A percentile compares a stretch with the other conserved stretches of the same genome.
Evolutionary conservation across 2,797 vertebrate genomes (phyloP).

Genomic region (Parauchenoglanis ngamensis): DNA sequence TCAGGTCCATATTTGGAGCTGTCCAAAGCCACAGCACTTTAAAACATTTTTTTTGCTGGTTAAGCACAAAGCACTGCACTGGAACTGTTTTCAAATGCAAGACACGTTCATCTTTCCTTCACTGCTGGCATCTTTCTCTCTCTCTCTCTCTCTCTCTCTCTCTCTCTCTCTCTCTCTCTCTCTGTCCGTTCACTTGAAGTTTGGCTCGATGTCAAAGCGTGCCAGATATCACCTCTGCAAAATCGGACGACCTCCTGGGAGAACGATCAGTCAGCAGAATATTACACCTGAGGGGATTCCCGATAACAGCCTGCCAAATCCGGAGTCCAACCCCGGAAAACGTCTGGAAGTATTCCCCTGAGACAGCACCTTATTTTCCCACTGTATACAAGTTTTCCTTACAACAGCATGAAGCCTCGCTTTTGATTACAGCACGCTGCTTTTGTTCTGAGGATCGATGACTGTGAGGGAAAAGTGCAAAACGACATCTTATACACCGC

Average conservation of each 20-base stretch:
- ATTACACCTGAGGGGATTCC: conserved; percentile 30
- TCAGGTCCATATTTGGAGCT: not conserved
- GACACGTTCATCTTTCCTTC: not conserved
- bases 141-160: not conserved
- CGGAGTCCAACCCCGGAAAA: not conserved
- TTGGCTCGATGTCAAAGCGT: conserved; percentile 3
- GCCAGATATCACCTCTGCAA: conserved; percentile 31
- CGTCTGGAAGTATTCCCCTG: not conserved
- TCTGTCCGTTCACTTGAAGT: not conserved
- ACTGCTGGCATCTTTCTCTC: not conserved
- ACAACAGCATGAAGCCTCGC: not conserved
- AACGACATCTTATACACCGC: not conserved
- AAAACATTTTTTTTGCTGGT: conserved; percentile 14
- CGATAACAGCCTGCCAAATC: conserved; percentile 4
- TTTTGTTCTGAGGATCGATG: not conserved
- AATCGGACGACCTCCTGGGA: conserved; percentile 27
- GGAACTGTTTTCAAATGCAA: conserved; percentile 17
- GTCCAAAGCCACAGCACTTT: conserved; percentile 25
- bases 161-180: conserved; percentile 3
- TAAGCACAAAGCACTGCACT: conserved; percentile 23
- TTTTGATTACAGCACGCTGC: not conserved
- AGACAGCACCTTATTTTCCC: not conserved
- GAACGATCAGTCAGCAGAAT: conserved; percentile 31
- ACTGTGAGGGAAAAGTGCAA: not conserved
- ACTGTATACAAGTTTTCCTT: not conserved